phyloP scores from a whole-genome alignment of 2,113 vertebrate genomes.

The Cyanocitta stelleri region DNA sequence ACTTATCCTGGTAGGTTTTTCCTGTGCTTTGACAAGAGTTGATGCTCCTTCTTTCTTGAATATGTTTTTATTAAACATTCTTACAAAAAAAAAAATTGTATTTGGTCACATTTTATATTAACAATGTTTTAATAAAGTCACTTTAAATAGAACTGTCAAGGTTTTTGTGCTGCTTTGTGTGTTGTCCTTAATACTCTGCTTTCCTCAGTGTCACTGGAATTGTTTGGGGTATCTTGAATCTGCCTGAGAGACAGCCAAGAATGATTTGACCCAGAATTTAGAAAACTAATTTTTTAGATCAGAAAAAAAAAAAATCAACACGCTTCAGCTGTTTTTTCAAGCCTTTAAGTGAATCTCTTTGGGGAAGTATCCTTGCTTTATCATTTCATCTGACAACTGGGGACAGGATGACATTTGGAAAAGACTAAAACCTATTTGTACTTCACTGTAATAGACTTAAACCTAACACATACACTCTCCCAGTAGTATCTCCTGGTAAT shows the following conservation, averaged over 20 bases:
- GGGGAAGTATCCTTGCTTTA: not conserved
- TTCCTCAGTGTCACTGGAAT: not conserved
- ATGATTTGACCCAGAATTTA: not conserved
- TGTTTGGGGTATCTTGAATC: not conserved
- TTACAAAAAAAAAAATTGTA: conserved; percentile 64
- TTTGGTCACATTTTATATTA: conserved; percentile 75
- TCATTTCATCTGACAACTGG: not conserved
- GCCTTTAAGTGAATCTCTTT: not conserved
- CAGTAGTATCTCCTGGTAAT: not conserved
- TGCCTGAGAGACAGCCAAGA: not conserved
- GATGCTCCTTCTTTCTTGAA: conserved; percentile 62
- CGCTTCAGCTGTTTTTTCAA: not conserved
- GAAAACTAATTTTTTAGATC: not conserved
- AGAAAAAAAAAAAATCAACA: not conserved
- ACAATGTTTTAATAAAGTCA: conserved; percentile 77
- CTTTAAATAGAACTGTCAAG: conserved; percentile 49
- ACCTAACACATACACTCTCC: not conserved
- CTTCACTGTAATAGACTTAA: not conserved
- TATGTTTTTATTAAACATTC: conserved; percentile 70
- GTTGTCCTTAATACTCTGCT: not conserved
- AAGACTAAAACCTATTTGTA: not conserved
- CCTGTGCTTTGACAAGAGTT: conserved; percentile 55
- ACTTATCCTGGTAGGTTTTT: conserved; percentile 41
- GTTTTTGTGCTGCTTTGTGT: not conserved
- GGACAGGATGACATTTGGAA: not conserved